Conservation (phyloP, 2,888 invertebrate species). For the Tryphoninae sp. region DNA sequence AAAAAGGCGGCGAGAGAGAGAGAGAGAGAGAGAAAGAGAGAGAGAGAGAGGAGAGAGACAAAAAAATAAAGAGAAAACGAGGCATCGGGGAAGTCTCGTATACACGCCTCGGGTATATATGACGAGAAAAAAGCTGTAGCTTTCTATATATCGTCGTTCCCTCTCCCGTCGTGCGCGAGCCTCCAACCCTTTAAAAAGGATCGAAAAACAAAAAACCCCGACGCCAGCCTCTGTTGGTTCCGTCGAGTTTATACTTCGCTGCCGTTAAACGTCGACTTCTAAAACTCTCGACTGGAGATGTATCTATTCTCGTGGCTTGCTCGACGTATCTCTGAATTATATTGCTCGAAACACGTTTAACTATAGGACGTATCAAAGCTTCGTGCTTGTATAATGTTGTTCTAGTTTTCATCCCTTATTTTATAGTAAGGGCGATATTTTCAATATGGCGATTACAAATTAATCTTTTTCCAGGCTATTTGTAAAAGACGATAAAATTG, state of each 20-base stretch:
- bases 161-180: constrained; percentile 7
- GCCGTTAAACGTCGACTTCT: constrained; percentile 42
- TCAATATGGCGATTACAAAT: too few relatives aligned
- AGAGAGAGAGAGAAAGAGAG: neutral
- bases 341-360: too few relatives aligned
- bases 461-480: too few relatives aligned
- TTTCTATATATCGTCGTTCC: constrained; percentile 15
- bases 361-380: too few relatives aligned
- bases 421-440: too few relatives aligned
- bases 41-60: neutral
- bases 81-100: constrained; percentile 19
- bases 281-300: neutral
- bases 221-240: constrained; percentile 22
- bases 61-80: neutral
- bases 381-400: too few relatives aligned
- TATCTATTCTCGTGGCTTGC: neutral
- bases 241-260: constrained; percentile 48
- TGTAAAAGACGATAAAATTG: too few relatives aligned
- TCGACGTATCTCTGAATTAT: too few relatives aligned
- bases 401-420: too few relatives aligned
- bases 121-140: constrained; percentile 43
- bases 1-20: neutral
- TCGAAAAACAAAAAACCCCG: constrained; percentile 29
- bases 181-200: constrained; percentile 2
- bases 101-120: constrained; percentile 36